Evolutionary conservation across 2,888 invertebrate species (phyloP).

Genomic region (Agonopterix alstromeriana): DNA sequence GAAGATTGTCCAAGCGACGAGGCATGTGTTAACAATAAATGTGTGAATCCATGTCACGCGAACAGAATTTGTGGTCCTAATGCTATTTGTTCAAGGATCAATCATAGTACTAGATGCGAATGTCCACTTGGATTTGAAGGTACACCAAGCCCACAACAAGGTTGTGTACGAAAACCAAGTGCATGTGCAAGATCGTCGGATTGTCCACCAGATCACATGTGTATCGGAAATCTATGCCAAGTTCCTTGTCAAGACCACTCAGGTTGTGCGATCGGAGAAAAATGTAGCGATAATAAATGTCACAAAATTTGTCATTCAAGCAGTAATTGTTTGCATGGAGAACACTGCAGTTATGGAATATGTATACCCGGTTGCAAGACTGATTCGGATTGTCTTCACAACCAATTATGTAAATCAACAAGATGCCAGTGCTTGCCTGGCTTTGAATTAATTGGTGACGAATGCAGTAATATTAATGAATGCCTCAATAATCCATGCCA

Average conservation of each 20-base stretch:
- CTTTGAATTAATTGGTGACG: conserved; percentile 82
- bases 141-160: conserved; percentile 91
- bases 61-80: conserved; percentile 90
- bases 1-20: conserved; percentile 86
- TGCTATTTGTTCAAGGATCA: conserved; percentile 84
- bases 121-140: conserved; percentile 92
- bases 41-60: conserved; percentile 87
- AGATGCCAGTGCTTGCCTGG: conserved; percentile 88
- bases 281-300: conserved; percentile 86
- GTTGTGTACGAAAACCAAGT: conserved; percentile 89
- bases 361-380: conserved; percentile 90
- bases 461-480: conserved; percentile 90
- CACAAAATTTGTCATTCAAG: conserved; percentile 92
- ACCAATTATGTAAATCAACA: conserved; percentile 85
- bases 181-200: conserved; percentile 81
- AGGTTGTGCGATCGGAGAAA: conserved; percentile 89
- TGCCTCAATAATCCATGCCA: conserved; percentile 89
- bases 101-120: conserved; percentile 86
- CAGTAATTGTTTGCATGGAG: conserved; percentile 92
- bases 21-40: conserved; percentile 90
- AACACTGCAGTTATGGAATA: conserved; percentile 88
- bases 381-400: conserved; percentile 86
- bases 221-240: conserved; percentile 86
- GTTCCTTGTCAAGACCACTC: conserved; percentile 84
- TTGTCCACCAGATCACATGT: conserved; percentile 87